Conservation (phyloP, 2,888 invertebrate genomes). For the Ophion obscuratus region DNA sequence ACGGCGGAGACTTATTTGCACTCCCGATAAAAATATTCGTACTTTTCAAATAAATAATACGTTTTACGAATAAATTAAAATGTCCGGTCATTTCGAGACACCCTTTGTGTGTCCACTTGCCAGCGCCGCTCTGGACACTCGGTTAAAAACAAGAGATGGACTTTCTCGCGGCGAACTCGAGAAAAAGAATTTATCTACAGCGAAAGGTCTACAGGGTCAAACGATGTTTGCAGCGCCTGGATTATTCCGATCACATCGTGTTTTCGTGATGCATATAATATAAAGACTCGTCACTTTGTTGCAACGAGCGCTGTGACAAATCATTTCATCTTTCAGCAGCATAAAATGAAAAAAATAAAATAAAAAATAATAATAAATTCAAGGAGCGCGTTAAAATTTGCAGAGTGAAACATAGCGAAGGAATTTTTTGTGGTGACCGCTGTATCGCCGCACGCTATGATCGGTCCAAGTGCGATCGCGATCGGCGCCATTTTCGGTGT, state of each 20-base stretch:
- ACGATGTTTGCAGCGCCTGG: conserved; percentile 43
- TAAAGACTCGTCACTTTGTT: not conserved
- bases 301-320: not conserved
- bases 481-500: conserved; percentile 22
- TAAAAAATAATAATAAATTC: not conserved
- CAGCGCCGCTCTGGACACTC: not conserved
- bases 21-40: too few relatives aligned
- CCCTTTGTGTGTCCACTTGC: not conserved
- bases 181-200: conserved; percentile 56
- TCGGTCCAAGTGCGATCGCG: conserved; percentile 26
- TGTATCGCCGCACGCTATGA: conserved; percentile 10
- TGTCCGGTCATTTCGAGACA: too few relatives aligned
- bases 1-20: too few relatives aligned
- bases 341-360: not conserved
- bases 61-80: too few relatives aligned
- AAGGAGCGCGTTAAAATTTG: not conserved
- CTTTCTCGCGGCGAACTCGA: conserved; percentile 33
- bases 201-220: conserved; percentile 54
- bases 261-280: conserved; percentile 25
- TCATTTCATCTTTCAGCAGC: not conserved
- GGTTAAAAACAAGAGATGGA: conserved; percentile 34
- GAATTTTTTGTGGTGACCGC: conserved; percentile 10
- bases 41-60: too few relatives aligned
- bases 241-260: conserved; percentile 49
- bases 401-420: not conserved